Evolutionary conservation across 2,797 vertebrate genomes (phyloP), one percentile per base, ranked within the genome.

Genomic region (Oceanodroma leucorhoa): DNA sequence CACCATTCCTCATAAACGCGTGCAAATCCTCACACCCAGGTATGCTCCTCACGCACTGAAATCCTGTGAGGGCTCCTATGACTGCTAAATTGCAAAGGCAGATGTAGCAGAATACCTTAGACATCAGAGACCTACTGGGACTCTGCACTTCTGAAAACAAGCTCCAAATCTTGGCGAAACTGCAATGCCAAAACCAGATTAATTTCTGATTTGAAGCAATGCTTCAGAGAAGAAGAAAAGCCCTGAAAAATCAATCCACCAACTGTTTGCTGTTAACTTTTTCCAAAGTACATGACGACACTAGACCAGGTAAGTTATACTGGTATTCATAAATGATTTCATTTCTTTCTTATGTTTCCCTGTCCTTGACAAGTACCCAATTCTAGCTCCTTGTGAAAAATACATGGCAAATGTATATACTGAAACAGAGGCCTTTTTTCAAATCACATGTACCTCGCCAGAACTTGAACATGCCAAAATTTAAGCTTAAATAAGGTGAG

Each of bases 31-130:
- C 36, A 71, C 8, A 76, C 23, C 30, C 27, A 73, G 55, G 38
- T 66, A 62, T 24, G 26, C 13, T 24, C 34, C 19, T 62, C 24
- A 20, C 0, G 0, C 54, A 75, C 0, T 11, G 20, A 64, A 81
- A 67, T 81, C 87, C 53, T 26, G 11, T 2, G 2, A 43, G 14
- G 14, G 15, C 11, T 92, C 36, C 34, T 64, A 14, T 7, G 6
- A 41, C 23, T 30, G 34, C 53, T 34, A 40, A 48, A 76, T 34
- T 32, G 34, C 40, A 62, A 43, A 83, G 75, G 15, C 20, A 21
- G 20, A 71, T 83, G 16, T 24, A 71, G 78, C 3, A 40, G 18
- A 89, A 67, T 57, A 72, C 20, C 20, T 83, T 50, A 43, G 16
- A 54, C 1, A 3, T 67, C 55, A 71, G 57, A 80, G 71, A 73